Conservation (phyloP, 2,797 vertebrate genomes). For the Sparidentex hasta region DNA sequence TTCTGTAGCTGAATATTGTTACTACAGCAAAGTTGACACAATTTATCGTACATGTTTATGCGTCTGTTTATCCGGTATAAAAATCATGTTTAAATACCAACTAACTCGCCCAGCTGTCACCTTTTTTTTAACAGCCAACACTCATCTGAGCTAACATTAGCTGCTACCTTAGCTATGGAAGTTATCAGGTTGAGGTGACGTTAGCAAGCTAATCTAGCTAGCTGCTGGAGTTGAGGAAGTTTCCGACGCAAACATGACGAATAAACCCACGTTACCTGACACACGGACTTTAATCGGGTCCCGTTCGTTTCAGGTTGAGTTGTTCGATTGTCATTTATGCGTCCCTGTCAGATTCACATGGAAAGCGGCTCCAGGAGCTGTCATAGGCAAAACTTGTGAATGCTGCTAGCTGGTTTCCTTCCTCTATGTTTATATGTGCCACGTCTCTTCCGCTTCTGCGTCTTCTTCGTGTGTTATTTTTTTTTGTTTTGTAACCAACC, state of each 20-base stretch:
- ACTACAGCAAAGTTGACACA: not conserved
- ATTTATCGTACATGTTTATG: not conserved
- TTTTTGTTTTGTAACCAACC: not conserved
- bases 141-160: constrained; percentile 40
- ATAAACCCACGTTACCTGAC: constrained; percentile 56
- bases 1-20: not conserved
- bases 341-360: constrained; percentile 1
- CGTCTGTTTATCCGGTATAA: fast-evolving
- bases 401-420: constrained; percentile 41
- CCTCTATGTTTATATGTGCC: constrained; percentile 80
- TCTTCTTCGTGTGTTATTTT: constrained; percentile 46
- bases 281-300: constrained; percentile 53
- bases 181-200: constrained; percentile 26
- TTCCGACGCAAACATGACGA: not conserved
- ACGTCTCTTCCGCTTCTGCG: constrained; percentile 80
- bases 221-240: constrained; percentile 40
- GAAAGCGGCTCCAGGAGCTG: constrained; percentile 27
- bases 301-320: constrained; percentile 33
- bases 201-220: constrained; percentile 48
- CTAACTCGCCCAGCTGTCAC: not conserved
- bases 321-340: constrained; percentile 65
- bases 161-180: constrained; percentile 43
- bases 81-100: not conserved
- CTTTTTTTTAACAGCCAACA: not conserved
- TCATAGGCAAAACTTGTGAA: constrained; percentile 48